Conservation (phyloP, 2,113 vertebrate genomes). For the Chaetops frenatus region DNA sequence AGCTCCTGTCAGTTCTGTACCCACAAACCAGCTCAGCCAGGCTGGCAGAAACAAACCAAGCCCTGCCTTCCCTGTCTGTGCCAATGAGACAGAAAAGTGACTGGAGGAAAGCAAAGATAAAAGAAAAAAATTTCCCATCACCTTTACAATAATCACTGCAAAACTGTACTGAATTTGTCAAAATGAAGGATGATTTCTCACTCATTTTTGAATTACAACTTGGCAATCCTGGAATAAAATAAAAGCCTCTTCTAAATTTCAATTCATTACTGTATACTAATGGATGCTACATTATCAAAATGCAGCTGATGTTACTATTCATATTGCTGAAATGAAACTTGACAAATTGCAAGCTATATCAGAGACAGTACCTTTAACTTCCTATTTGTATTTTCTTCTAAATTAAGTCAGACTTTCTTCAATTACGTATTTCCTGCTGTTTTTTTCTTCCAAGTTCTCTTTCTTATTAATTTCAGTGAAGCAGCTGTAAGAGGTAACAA, state of each 20-base stretch:
- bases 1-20: not conserved
- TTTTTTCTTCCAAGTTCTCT: not conserved
- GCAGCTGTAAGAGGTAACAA: conserved; percentile 32
- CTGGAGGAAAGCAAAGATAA: not conserved
- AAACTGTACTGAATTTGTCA: not conserved
- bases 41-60: not conserved
- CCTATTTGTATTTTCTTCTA: not conserved
- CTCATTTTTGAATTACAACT: not conserved
- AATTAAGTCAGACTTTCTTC: not conserved
- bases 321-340: not conserved
- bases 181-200: not conserved
- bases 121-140: not conserved
- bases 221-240: not conserved
- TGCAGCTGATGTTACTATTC: not conserved
- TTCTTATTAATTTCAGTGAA: not conserved
- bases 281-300: not conserved
- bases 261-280: not conserved
- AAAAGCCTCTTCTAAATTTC: not conserved
- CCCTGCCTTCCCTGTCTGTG: not conserved
- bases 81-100: not conserved
- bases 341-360: not conserved
- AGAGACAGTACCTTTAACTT: not conserved
- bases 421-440: not conserved
- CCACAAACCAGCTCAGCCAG: not conserved
- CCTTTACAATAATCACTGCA: not conserved